These are phyloP conservation scores for Cassiopea xamachana DNA, from an alignment of 30 jellyfish, hydroid and myxozoan species.

Conservation along the genomic window DNA sequence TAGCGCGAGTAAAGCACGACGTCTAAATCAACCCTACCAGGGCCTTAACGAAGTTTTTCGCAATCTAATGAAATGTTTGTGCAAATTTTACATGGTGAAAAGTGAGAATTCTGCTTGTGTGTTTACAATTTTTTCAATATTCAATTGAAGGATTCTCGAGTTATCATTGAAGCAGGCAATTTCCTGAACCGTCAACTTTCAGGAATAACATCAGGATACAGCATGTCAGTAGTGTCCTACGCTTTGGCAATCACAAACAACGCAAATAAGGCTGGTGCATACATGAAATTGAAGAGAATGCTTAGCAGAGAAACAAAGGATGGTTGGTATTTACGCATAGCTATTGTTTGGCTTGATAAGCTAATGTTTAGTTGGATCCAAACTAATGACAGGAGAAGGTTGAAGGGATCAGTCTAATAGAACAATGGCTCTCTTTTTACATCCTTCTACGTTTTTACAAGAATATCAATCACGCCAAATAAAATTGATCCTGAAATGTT, in stretches of 20 bases:
- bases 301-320: not conserved
- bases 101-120: too few species aligned
- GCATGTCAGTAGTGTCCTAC: slow-evolving; percentile 74
- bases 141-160: slow-evolving; percentile 22
- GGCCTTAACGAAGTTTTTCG: too few species aligned
- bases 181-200: slow-evolving; percentile 49
- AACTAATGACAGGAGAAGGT: too few species aligned
- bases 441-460: too few species aligned
- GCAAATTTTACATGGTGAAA: too few species aligned
- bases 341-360: not conserved
- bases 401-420: too few species aligned
- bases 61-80: too few species aligned
- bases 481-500: too few species aligned
- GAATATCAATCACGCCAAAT: too few species aligned
- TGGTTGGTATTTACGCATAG: slow-evolving; percentile 20
- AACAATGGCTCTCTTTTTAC: too few species aligned
- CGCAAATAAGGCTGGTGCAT: slow-evolving; percentile 37
- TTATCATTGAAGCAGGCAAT: slow-evolving; percentile 25
- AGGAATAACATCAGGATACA: slow-evolving; percentile 35
- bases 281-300: slow-evolving; percentile 40
- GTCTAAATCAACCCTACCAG: too few species aligned
- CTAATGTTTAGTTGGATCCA: not conserved
- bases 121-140: not conserved
- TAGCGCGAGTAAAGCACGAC: too few species aligned
- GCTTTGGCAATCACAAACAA: slow-evolving; percentile 64